Conservation (phyloP, 2,113 vertebrate genomes). For the Haliaeetus leucogaster region DNA sequence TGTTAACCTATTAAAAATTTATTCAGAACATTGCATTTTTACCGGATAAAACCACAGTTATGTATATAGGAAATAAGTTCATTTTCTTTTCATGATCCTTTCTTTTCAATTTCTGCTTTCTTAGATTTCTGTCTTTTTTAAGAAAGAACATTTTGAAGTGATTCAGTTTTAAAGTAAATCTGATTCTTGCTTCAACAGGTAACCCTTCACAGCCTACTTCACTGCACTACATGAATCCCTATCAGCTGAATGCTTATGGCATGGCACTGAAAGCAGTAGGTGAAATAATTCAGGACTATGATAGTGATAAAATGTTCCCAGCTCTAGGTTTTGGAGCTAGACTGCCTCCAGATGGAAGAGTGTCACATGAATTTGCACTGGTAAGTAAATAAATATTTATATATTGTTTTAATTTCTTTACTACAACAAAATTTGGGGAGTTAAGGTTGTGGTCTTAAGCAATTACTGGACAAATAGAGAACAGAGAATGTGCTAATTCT, state of each 20-base stretch:
- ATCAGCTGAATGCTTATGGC: slow-evolving; percentile 93
- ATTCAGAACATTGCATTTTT: background rate
- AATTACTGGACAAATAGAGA: background rate
- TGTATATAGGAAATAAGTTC: background rate
- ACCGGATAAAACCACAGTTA: background rate
- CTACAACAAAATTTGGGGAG: background rate
- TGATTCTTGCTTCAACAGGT: slow-evolving; percentile 74
- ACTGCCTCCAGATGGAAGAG: slow-evolving; percentile 92
- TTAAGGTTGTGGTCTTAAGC: background rate
- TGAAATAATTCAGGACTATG: slow-evolving; percentile 98
- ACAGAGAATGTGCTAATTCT: background rate
- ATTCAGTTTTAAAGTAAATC: background rate
- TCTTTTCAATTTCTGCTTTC: background rate
- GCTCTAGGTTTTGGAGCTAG: slow-evolving; percentile 96
- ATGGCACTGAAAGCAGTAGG: slow-evolving; percentile 97
- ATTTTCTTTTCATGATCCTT: background rate
- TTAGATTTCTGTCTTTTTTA: background rate
- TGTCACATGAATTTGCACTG: slow-evolving; percentile 97
- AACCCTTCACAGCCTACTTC: slow-evolving; percentile 96
- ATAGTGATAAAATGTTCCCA: slow-evolving; percentile 99
- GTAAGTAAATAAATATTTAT: slow-evolving; percentile 72
- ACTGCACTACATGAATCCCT: slow-evolving; percentile 96
- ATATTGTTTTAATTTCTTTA: background rate
- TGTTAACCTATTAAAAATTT: background rate
- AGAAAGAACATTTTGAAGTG: background rate